Evolutionary conservation across 2,797 vertebrate species (phyloP), one percentile per base, ranked within the genome.

Genomic region (Orientallactaga sibirica): DNA sequence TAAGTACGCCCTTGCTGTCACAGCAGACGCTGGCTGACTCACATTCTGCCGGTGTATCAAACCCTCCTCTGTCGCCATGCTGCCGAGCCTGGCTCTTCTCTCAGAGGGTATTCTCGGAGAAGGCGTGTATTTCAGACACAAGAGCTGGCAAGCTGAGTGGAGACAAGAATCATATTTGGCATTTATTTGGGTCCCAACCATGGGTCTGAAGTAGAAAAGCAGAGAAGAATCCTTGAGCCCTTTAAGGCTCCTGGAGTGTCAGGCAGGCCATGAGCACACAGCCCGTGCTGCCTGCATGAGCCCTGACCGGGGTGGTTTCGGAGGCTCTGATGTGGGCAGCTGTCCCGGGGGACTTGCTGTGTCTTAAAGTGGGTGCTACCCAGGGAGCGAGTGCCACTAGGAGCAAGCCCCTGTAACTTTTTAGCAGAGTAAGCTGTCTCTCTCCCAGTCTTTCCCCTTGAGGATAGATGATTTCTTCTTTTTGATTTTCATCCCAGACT

Each of bases 401-500:
- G 86, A 24, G 67, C 19, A 7, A 33, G 52, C 68, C 64, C 0
- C 4, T 33, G 81, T 24, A 3, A 62, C 80, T 86, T 88, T 70
- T 41, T 10, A 82, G 84, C 73, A 22, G 52, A 88, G 64, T 27
- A 52, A 74, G 58, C 74, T 58, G 3, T 67, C 66, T 91, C 41
- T 71, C 9, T 18, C 74, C 55, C 12, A 27, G 5, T 52, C 37
- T 78, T 73, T 67, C 11, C 5, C 33, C 86, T 68, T 58, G 14
- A 79, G 82, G 43, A 61, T 55, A 77, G 77, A 79, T 76, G 79
- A 92, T 91, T 88, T 90, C 68, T 90, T 85, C n/a, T 29, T 85
- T 92, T 85, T 85, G 75, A 91, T 94, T 79, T 55, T 25, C 22
- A 20, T 95, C 88, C 70, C 97, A 98, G 98, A 91, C 18, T 97